Conservation (phyloP, 2,888 invertebrate species). For the Zhuqinia jingwanae region DNA sequence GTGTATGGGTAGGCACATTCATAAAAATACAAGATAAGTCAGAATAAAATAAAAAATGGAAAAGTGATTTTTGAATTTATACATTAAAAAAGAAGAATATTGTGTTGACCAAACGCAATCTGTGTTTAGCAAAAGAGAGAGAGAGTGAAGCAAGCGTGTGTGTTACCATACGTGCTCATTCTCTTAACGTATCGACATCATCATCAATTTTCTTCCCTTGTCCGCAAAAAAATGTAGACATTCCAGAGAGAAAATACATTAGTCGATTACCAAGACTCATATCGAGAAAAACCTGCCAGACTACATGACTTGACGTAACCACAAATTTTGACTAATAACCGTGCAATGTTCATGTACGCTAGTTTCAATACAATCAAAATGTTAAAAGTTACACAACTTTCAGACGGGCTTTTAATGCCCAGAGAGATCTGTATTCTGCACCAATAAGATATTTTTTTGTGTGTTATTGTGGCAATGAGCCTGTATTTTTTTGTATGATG, state of each 20-base stretch:
- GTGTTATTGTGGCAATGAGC: neutral
- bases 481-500: neutral
- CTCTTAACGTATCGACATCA: constrained; percentile 20
- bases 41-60: too few species aligned
- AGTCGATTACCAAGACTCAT: constrained; percentile 46
- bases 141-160: neutral
- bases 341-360: constrained; percentile 50
- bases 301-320: constrained; percentile 70
- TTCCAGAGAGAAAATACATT: constrained; percentile 46
- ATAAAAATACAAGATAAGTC: neutral
- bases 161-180: neutral
- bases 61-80: too few species aligned
- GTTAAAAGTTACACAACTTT: constrained; percentile 31
- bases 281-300: constrained; percentile 63
- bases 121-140: neutral
- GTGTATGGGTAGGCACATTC: too few species aligned
- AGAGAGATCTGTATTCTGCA: neutral
- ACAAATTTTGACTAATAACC: constrained; percentile 72
- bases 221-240: constrained; percentile 38
- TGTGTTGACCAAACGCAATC: neutral
- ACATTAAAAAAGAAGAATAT: neutral
- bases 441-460: too few species aligned
- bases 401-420: constrained; percentile 27
- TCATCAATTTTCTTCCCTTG: constrained; percentile 30
- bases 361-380: constrained; percentile 20